Evolutionary conservation across 2,113 vertebrate species (phyloP), one percentile per base, ranked within the genome.

Genomic region (Gobius niger): DNA sequence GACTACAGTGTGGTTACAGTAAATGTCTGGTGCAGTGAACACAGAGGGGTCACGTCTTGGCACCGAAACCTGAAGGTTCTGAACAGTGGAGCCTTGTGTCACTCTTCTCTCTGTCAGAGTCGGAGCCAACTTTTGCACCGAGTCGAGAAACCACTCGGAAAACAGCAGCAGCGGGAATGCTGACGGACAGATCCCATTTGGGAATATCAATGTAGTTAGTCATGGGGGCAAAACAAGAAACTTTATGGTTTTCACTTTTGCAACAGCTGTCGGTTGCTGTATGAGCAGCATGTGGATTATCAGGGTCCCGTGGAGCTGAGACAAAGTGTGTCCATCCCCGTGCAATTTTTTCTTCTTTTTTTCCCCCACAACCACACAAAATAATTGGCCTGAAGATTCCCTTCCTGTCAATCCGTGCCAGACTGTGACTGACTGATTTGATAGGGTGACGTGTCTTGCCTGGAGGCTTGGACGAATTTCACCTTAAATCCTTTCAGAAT

Each of bases 241-340:
- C 64, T 78, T 76, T 80, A 65, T 76, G 44, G 42, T 64, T 24
- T 64, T 63, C 54, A 54, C 16, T 61, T 65, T 6, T 10, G 56
- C 63, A 85, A 63, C 89, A 91, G 88, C 85, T 90, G 88, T 76
- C 63, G 34, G 69, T 18, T 18, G 65, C 77, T 65, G 83, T 76
- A 67, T 44, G 34, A 7, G 77, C 70, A 60, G 72, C 74, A 56
- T 70, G 69, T 82, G 81, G 76, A 87, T 83, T 76, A 64, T 64
- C 65, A 18, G 53, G 42, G 54, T 49, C n/a, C 62, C 57, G 76
- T 72, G 77, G 50, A 73, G 24, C 5, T 34, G 24, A 34, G 24
- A 34, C 24, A 24, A 24, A 24, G 24, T 3, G 24, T 3, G 24
- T 24, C 24, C 24, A 3, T 24, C 24, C 24, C 24, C 24, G 24